Conservation (phyloP, 1,140 invertebrate genomes). For the Augochlora pura region DNA sequence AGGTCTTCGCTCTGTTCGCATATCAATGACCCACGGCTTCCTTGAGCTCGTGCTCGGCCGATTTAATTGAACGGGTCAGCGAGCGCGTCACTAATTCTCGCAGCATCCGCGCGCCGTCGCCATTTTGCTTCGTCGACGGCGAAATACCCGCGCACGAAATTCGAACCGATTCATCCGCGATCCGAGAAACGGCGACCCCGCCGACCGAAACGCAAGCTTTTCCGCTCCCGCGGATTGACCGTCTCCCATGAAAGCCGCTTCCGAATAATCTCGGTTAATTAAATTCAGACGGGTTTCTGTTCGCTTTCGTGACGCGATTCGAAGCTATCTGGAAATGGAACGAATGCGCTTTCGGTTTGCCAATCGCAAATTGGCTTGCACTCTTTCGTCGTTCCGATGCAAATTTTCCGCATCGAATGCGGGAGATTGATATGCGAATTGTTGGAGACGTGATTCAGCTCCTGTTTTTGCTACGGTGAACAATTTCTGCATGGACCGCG, state of each 20-base stretch:
- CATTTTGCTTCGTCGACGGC: neutral
- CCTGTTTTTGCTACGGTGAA: neutral
- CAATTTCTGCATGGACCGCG: no score
- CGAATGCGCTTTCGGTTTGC: neutral
- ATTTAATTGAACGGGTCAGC: conserved; percentile 41
- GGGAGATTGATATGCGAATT: no score
- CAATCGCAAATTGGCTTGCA: no score
- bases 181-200: no score
- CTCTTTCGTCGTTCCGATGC: no score
- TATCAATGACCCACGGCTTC: conserved; percentile 48
- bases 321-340: neutral
- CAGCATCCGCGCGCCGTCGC: neutral
- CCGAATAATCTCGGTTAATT: conserved; percentile 23
- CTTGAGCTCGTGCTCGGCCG: conserved; percentile 15
- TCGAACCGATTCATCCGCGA: neutral
- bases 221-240: neutral
- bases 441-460: no score
- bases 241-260: conserved; percentile 2
- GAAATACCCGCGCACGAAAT: neutral
- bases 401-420: no score
- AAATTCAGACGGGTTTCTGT: conserved; percentile 23
- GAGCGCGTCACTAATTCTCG: conserved; percentile 32
- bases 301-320: neutral
- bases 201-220: no score
- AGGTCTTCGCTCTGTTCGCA: conserved; percentile 30